Percentiles rank a stretch among this genome's conserved stretches.
phyloP scores from a whole-genome alignment of 2,888 invertebrate genomes.

The Hydrotaea diabolus region DNA sequence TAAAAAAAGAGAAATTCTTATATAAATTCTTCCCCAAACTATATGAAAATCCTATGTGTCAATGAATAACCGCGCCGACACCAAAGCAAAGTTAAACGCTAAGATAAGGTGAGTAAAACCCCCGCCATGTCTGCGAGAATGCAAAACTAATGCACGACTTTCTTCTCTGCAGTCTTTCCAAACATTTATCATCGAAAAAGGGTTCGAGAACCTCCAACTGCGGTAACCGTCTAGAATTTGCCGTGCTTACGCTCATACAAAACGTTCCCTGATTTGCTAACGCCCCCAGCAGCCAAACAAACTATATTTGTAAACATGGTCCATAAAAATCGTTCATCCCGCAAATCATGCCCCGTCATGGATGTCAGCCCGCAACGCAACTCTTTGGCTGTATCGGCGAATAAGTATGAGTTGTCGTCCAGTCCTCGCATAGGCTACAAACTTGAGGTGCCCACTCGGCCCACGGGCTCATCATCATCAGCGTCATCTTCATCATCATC shows the following conservation, averaged over 20 bases:
- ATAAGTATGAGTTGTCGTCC: slow-evolving; percentile 70
- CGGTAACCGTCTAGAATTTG: slow-evolving; percentile 91
- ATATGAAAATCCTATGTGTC: slow-evolving; percentile 74
- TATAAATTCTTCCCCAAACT: slow-evolving; percentile 8
- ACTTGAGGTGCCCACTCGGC: slow-evolving; percentile 45
- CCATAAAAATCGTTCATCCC: slow-evolving; percentile 74
- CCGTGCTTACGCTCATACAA: slow-evolving; percentile 90
- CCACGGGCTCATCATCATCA: neutral
- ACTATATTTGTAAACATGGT: slow-evolving; percentile 74
- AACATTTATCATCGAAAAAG: slow-evolving; percentile 90
- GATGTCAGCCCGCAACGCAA: slow-evolving; percentile 76
- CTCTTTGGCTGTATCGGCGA: slow-evolving; percentile 39
- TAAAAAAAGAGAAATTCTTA: neutral
- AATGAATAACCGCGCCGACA: slow-evolving; percentile 79
- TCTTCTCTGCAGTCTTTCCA: slow-evolving; percentile 85
- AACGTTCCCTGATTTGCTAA: slow-evolving; percentile 88
- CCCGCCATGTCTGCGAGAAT: neutral
- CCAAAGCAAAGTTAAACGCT: slow-evolving; percentile 78
- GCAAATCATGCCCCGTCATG: slow-evolving; percentile 74
- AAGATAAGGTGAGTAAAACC: slow-evolving; percentile 76
- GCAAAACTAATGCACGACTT: neutral
- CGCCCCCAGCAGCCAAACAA: neutral
- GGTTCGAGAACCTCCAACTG: slow-evolving; percentile 92
- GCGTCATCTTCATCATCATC: slow-evolving; percentile 49
- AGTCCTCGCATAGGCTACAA: slow-evolving; percentile 69